These are phyloP conservation scores for Colostygia pectinataria DNA, from an alignment of 2,888 invertebrate genomes.

Conservation along the genomic window DNA sequence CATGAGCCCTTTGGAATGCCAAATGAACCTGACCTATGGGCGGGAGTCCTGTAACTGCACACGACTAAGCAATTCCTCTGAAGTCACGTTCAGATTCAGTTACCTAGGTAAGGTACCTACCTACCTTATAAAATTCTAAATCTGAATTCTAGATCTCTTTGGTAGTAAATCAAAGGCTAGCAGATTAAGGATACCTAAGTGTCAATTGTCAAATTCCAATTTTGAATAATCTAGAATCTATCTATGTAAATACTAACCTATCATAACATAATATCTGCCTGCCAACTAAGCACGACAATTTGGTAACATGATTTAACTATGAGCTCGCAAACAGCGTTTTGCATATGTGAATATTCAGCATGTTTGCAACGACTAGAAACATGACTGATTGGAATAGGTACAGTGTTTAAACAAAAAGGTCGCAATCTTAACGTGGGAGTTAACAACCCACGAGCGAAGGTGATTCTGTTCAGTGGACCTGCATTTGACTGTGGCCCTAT, in stretches of 20 bases:
- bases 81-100: conserved; percentile 53
- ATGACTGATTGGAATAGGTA: conserved; percentile 52
- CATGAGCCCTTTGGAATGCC: conserved; percentile 55
- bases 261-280: conserved; percentile 29
- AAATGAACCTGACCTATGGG: conserved; percentile 73
- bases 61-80: conserved; percentile 51
- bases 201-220: too few species aligned
- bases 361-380: conserved; percentile 53
- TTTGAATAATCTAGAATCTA: conserved; percentile 18
- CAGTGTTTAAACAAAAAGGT: conserved; percentile 62
- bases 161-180: too few species aligned
- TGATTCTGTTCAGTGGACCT: conserved; percentile 59
- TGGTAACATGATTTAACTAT: conserved; percentile 47
- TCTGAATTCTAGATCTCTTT: too few species aligned
- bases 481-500: conserved; percentile 51
- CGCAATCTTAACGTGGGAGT: conserved; percentile 64
- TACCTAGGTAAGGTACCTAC: conserved; percentile 34
- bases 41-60: conserved; percentile 58
- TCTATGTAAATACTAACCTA: background rate
- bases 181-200: too few species aligned
- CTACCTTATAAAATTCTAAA: too few species aligned
- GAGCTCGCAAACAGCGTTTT: conserved; percentile 50
- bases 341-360: conserved; percentile 70
- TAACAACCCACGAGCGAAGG: conserved; percentile 58
- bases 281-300: conserved; percentile 34